Conservation (phyloP, 2,888 invertebrate species). For the Xestia ashworthii region DNA sequence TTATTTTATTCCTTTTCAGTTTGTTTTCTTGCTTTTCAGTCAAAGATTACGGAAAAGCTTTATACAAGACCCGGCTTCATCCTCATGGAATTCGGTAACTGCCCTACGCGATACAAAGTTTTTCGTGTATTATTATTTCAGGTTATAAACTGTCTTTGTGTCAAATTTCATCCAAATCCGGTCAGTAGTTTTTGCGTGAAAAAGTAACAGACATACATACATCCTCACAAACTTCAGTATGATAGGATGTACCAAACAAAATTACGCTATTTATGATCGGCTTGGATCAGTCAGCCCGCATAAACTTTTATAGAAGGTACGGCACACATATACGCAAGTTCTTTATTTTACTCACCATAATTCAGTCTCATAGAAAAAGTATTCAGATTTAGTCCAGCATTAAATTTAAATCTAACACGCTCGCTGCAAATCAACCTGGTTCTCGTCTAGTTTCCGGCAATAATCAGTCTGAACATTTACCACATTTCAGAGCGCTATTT, state of each 20-base stretch:
- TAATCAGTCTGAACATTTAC: slow-evolving; percentile 5
- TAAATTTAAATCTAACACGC: slow-evolving; percentile 7
- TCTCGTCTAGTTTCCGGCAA: not conserved
- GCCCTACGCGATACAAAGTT: no score
- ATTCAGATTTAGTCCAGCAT: not conserved
- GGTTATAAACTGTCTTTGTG: no score
- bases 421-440: slow-evolving; percentile 1
- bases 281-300: not conserved
- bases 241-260: not conserved
- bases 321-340: not conserved
- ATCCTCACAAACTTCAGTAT: no score
- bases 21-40: not conserved
- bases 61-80: not conserved
- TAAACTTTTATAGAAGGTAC: not conserved
- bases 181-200: no score
- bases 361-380: slow-evolving; percentile 2
- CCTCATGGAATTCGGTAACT: no score
- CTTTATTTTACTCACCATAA: not conserved
- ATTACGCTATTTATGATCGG: not conserved
- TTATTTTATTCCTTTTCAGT: slow-evolving; percentile 38
- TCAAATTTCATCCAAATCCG: no score
- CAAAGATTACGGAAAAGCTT: not conserved
- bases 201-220: no score
- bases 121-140: no score
- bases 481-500: not conserved